Base-by-base conservation (phyloP, 2,888 invertebrate genomes). In the Keiferia lycopersicella region DNA sequence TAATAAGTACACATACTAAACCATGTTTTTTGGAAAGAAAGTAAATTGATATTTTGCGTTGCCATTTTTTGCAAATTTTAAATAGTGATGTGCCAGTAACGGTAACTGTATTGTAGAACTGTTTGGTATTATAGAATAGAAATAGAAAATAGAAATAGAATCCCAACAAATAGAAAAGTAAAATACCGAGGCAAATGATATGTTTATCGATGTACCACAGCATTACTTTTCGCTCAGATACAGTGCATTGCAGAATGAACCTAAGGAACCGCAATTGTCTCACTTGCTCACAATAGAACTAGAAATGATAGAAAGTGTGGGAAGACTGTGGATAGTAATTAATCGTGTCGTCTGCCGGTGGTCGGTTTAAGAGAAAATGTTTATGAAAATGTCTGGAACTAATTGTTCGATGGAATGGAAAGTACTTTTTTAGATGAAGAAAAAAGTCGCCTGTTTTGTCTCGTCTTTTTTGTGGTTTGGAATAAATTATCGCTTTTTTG, bases 291-390 rank as follows among this genome's bases (percentile, higher is more conserved):
- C 88, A 90, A 89, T 87, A 75, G 80, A 77, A 82, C 79, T 90
- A 82, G 91, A 91, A 91, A 91, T 91, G 83, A 79, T 90, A 82
- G 91, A 91, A 91, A 91, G 91, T 91, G 88, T 90, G 91, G 83
- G 91, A 90, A 88, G 81, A 77, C 70, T 16, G 11, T 30, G 14
- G 22, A 26, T 26, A 38, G 62, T 66, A 64, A 66, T 66, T 66
- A 66, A 66, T 68, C 63, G 65, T 39, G 12, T 53, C 34, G 50
- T 30, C 45, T 66, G 71, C 68, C 73, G 71, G 73, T 75, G 56
- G 34, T 26, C 56, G 56, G 26, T 26, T 68, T 72, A 20, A 20
- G 72, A 72, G 74, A 78, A 76, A 77, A 77, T 73, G 74, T 73
- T 72, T 72, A 74, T 77, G 74, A 72, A 77, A 75, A 66, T 64